Base-by-base conservation (phyloP, 2,113 vertebrate species). In the Hydropotes inermis region DNA sequence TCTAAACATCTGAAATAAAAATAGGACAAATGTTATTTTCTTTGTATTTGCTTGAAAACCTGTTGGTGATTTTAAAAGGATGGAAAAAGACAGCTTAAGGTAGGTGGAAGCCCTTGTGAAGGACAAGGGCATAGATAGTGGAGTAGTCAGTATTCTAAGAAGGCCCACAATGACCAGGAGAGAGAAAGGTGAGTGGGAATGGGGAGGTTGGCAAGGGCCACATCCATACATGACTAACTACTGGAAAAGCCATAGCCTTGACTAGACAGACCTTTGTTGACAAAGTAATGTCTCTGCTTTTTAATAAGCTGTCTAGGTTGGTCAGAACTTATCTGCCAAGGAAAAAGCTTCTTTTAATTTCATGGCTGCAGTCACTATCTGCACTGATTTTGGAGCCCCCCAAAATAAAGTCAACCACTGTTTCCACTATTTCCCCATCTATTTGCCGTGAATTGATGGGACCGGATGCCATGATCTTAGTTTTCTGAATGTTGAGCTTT, bases 131-230 rank as follows among this genome's bases (percentile, higher is more conserved):
- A 45, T 70, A 70, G 58, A 93, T 55, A n/a, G 9, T 27, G 43
- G 50, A 45, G 67, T 58, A 67, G 86, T 28, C 85, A 57, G 5
- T 15, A 55, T 57, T 79, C 27, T 52, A 78, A 90, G 39, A 81
- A 79, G 33, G 50, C n/a, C 43, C 64, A 79, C 12, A 25, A 4
- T 14, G 64, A 6, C 39, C 64, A 57, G n/a, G 55, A 28, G 13
- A 58, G 9, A 43, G 55, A 88, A 36, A 89, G 9, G 30, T 43
- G 67, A 95, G 25, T 50, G 52, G 93, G 67, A 93, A 93, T 57
- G 14, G n/a, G 7, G 28, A 74, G 36, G 55, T 23, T 76, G 89
- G 36, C 50, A 79, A 83, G 85, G 54, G 47, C 78, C 55, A 67
- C 33, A 67, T 67, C 33, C 61, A 67, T 19, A 67, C 33, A 10